Percentiles rank a stretch among this genome's conserved stretches.
These are phyloP conservation scores for Tipula confusa DNA, from an alignment of 2,888 invertebrate species.

Conservation along the genomic window DNA sequence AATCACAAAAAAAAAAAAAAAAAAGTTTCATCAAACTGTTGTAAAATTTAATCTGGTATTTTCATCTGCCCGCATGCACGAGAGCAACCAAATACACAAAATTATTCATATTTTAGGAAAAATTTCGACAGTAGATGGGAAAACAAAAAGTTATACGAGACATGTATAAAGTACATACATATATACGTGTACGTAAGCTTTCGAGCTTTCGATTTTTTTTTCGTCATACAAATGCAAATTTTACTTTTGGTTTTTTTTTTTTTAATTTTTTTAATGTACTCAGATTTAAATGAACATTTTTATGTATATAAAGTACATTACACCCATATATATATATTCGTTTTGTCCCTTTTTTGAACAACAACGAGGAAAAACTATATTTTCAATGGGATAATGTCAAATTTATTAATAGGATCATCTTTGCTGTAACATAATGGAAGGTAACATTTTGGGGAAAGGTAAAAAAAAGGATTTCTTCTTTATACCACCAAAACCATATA, in stretches of 20 bases:
- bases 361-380: not conserved
- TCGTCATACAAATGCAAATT: not conserved
- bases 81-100: not conserved
- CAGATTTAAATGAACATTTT: not conserved
- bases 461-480: not conserved
- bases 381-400: constrained; percentile 25
- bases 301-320: not conserved
- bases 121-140: not conserved
- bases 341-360: not conserved
- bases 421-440: not conserved
- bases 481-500: not conserved
- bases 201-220: not conserved
- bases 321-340: not conserved
- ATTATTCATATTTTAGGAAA: not conserved
- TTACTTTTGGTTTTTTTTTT: not conserved
- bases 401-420: constrained; percentile 21
- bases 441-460: not conserved
- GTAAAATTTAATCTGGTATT: not conserved
- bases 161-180: not conserved
- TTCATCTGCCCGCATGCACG: not conserved
- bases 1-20: too few relatives aligned
- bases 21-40: not conserved
- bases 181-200: not conserved
- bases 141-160: not conserved
- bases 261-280: not conserved